Evolutionary conservation across 2,797 vertebrate genomes (phyloP).

Genomic region (Sebastes flavidus): DNA sequence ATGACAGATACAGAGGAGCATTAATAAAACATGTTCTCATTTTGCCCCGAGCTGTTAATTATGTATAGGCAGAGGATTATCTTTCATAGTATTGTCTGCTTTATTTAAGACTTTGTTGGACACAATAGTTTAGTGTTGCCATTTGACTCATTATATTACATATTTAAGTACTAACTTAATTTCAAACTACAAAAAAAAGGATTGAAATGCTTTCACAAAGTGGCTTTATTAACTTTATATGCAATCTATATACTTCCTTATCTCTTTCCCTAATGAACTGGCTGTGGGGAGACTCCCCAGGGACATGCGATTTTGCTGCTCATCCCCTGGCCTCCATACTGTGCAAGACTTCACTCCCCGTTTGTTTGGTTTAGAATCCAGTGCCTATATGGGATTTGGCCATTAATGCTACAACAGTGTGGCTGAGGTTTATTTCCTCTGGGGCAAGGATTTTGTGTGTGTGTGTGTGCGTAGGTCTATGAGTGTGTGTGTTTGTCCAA

Average conservation of each 20-base stretch:
- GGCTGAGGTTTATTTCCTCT: conserved; percentile 51
- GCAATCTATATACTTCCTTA: background rate
- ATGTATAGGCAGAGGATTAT: conserved; percentile 62
- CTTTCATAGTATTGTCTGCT: conserved; percentile 22
- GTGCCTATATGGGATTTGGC: conserved; percentile 27
- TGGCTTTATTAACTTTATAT: conserved; percentile 1
- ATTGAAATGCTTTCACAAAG: background rate
- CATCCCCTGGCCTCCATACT: conserved; percentile 28
- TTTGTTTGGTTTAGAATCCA: conserved; percentile 35
- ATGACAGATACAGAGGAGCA: conserved; percentile 55
- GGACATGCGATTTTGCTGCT: conserved; percentile 18
- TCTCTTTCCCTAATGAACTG: conserved; percentile 38
- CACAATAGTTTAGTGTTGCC: background rate
- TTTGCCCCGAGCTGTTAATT: conserved; percentile 59
- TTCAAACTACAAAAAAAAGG: background rate
- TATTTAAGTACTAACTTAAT: background rate
- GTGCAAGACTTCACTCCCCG: conserved; percentile 2
- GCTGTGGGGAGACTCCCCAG: conserved; percentile 12
- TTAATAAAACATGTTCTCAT: conserved; percentile 74
- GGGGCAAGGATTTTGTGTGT: conserved; percentile 20
- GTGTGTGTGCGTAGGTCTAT: background rate
- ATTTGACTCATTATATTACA: background rate
- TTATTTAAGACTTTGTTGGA: conserved; percentile 22
- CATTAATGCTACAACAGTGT: conserved; percentile 43
- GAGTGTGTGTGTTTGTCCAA: conserved; percentile 25